Percentiles rank a stretch among this genome's conserved stretches.
Evolutionary conservation across 2,113 vertebrate species (phyloP).

Genomic region (Passer montanus): DNA sequence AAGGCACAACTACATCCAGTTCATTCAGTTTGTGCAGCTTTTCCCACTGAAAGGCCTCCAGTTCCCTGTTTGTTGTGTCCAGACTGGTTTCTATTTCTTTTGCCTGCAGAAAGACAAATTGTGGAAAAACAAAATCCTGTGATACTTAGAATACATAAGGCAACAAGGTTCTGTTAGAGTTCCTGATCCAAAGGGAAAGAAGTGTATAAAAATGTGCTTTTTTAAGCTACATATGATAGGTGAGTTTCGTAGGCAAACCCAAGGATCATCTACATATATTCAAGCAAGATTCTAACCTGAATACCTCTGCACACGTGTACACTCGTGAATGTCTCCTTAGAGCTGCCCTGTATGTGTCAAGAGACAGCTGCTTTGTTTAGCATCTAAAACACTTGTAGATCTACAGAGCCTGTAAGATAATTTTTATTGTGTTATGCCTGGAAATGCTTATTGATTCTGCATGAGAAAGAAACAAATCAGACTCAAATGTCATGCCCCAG

Average conservation of each 20-base stretch:
- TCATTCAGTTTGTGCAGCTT: constrained; percentile 89
- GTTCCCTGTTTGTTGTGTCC: constrained; percentile 70
- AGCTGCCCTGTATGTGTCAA: not conserved
- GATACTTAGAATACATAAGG: not conserved
- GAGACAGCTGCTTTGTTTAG: not conserved
- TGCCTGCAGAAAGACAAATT: constrained; percentile 71
- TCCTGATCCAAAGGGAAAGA: not conserved
- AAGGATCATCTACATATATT: not conserved
- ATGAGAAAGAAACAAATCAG: constrained; percentile 58
- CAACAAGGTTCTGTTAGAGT: not conserved
- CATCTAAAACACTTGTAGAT: not conserved
- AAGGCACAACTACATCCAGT: constrained; percentile 84
- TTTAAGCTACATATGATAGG: not conserved
- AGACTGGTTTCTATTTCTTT: constrained; percentile 75
- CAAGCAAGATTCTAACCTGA: not conserved
- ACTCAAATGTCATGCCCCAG: constrained; percentile 41
- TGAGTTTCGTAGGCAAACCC: not conserved
- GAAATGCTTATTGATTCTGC: constrained; percentile 46
- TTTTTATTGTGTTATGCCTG: constrained; percentile 46
- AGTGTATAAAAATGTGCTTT: not conserved
- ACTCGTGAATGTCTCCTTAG: not conserved
- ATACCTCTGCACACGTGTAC: not conserved
- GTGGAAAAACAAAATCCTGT: not conserved
- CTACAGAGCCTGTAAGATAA: not conserved
- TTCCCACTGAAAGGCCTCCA: constrained; percentile 87